Base-by-base conservation (phyloP, 2,888 invertebrate genomes). In the Linnaemya tessellans region DNA sequence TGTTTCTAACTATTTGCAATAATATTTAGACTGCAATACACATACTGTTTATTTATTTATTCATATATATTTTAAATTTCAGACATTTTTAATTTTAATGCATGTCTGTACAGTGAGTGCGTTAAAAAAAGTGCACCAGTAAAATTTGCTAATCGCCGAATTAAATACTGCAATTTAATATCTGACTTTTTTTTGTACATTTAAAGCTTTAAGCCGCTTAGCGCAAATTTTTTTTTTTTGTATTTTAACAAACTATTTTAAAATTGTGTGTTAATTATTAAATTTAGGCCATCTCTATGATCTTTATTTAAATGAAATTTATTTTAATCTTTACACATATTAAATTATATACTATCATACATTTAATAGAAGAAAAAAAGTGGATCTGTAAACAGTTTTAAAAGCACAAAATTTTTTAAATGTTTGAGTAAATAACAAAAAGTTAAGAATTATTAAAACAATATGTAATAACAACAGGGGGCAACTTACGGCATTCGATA, bases 231-330 rank as follows among this genome's bases (percentile, higher is more conserved):
- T 2, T 22, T 3, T 13, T 20, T 7, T 13, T 54, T 22, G 11
- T 22, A 4, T 13, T 20, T 7, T 13, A 22, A 13, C 22, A 22
- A 54, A 22, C 13, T 54, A 54, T 22, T 54, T 54, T 22, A 9
- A 54, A 20, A 22, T 8, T 22, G 0, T 13, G 11, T 22, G 11
- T 54, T 22, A 22, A 54, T 22, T 54, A 22, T 54, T 13, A 22
- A 54, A 54, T 54, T 9, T 20, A 20, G 13, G 10, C 9, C 9
- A 51, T 10, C 3, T 4, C 3, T 9, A 20, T 51, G 51, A 20
- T 51, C 51, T 51, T 51, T 51, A 54, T 54, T 54, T 22, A 22
- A 54, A 22, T 54, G 11, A 10, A 54, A 54, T 54, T 54, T 22
- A 3, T 54, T 54, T 22, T 0, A 18, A 51, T 20, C 18, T 1